These are phyloP conservation scores for Syrrhaptes paradoxus DNA, from an alignment of 2,113 vertebrate genomes.

Conservation along the genomic window DNA sequence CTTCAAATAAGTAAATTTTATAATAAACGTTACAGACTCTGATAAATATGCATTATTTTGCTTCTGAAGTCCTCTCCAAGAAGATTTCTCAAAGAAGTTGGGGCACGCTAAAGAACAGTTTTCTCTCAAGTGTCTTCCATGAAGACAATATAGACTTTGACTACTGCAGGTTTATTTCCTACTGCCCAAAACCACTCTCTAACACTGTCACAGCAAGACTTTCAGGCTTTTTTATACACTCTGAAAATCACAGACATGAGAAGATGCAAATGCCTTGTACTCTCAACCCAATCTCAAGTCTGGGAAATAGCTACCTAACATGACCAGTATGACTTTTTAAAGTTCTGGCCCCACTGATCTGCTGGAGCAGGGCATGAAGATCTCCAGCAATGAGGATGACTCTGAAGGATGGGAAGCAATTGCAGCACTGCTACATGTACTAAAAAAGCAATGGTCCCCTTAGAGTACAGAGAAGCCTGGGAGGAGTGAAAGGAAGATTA, in stretches of 20 bases:
- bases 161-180: neutral
- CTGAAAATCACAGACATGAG: neutral
- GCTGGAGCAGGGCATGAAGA: neutral
- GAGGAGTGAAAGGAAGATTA: neutral
- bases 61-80: neutral
- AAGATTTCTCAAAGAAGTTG: neutral
- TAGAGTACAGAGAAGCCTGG: neutral
- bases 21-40: neutral
- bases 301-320: neutral
- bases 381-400: neutral
- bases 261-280: neutral
- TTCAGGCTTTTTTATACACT: neutral
- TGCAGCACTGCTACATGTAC: neutral
- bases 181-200: neutral
- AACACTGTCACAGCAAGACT: rapidly evolving
- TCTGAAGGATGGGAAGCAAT: neutral
- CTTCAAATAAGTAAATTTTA: neutral
- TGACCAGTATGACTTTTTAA: neutral
- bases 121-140: neutral
- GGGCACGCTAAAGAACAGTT: rapidly evolving
- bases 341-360: neutral
- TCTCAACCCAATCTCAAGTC: rapidly evolving
- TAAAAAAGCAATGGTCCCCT: neutral
- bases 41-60: neutral
- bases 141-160: neutral